Evolutionary conservation across 2,113 vertebrate species (phyloP).

Genomic region (Theristicus caerulescens): DNA sequence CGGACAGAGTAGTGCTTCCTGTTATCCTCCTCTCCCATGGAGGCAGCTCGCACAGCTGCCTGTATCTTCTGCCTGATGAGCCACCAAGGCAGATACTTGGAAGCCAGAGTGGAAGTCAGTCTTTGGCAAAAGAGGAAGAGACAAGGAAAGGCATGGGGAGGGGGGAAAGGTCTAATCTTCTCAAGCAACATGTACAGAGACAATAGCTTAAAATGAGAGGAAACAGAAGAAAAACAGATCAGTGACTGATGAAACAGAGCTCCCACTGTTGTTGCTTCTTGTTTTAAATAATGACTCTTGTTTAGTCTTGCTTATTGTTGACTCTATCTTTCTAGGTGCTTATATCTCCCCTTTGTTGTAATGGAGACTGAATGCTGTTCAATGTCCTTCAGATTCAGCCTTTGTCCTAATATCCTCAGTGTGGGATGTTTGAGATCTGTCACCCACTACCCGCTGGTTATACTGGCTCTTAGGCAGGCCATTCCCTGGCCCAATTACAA

Average conservation of each 20-base stretch:
- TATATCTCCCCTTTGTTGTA: not conserved
- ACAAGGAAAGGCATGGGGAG: not conserved
- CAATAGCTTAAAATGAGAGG: not conserved
- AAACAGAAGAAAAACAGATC: not conserved
- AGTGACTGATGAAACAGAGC: not conserved
- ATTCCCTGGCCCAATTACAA: not conserved
- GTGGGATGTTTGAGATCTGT: not conserved
- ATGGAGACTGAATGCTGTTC: not conserved
- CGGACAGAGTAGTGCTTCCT: not conserved
- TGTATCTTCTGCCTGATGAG: not conserved
- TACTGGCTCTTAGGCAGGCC: not conserved
- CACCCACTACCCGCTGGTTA: not conserved
- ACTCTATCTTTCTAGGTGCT: not conserved
- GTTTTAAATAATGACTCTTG: not conserved
- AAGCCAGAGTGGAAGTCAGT: not conserved
- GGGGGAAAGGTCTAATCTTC: not conserved
- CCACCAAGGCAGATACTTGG: not conserved
- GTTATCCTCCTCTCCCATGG: not conserved
- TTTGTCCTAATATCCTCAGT: not conserved
- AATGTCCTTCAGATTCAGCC: not conserved
- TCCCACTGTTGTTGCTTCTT: not conserved
- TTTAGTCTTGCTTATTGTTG: not conserved
- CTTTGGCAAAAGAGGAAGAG: not conserved
- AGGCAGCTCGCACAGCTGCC: accelerated
- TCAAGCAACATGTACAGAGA: not conserved